These are phyloP conservation scores for Drosophila meridionalis DNA, from an alignment of 2,888 invertebrate species.

Conservation along the genomic window DNA sequence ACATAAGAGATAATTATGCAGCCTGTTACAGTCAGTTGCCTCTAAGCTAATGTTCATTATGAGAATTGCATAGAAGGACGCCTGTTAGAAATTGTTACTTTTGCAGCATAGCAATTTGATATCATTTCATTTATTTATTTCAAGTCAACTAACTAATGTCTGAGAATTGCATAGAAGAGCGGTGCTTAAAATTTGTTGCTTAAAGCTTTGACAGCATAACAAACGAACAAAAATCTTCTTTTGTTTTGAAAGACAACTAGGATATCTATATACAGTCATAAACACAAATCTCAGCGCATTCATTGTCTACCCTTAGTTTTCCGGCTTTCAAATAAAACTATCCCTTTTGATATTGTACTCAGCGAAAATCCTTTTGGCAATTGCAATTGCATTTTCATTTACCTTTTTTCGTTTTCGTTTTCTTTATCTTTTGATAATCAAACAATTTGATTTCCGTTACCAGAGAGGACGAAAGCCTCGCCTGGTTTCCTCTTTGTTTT, in stretches of 20 bases:
- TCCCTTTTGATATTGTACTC: constrained; percentile 5
- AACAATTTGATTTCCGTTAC: constrained; percentile 58
- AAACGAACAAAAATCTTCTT: not conserved
- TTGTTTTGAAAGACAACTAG: not conserved
- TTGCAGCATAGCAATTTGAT: no score
- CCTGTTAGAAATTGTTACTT: no score
- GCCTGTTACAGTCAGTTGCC: no score
- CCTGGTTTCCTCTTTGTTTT: constrained; percentile 1
- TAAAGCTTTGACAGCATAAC: not conserved
- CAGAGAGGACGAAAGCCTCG: not conserved
- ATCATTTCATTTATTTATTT: no score
- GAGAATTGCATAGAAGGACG: not conserved
- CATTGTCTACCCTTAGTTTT: not conserved
- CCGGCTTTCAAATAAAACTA: not conserved
- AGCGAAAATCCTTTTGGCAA: constrained; percentile 38
- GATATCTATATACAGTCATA: not conserved
- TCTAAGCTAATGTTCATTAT: no score
- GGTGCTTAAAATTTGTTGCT: no score
- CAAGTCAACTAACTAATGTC: no score
- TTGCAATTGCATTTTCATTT: constrained; percentile 56
- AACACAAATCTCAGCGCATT: no score
- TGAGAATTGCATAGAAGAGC: not conserved
- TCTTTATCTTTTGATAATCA: constrained; percentile 40
- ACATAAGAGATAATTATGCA: no score
- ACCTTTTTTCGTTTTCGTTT: constrained; percentile 26